Conservation (phyloP, 2,888 invertebrate species). For the Scrobipalpa atriplicella region DNA sequence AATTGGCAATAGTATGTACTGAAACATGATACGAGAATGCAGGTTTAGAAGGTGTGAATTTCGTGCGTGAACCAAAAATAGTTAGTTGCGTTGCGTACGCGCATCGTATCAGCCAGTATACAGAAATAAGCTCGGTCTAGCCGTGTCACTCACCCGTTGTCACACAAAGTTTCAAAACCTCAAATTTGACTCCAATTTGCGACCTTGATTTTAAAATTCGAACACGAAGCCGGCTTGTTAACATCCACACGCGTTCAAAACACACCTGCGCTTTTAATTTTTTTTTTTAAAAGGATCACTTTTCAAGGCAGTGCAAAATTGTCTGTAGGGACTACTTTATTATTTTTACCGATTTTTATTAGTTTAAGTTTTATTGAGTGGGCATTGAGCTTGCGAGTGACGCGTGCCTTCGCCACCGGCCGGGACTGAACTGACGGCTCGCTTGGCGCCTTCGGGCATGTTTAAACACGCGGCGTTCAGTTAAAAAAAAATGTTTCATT, state of each 20-base stretch:
- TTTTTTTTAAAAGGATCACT: conserved; percentile 41
- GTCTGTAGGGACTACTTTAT: conserved; percentile 39
- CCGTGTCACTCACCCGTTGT: conserved; percentile 72
- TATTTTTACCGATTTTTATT: conserved; percentile 38
- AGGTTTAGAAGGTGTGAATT: conserved; percentile 65
- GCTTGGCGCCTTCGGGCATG: conserved; percentile 59
- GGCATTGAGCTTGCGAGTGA: conserved; percentile 46
- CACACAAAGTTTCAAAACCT: conserved; percentile 51
- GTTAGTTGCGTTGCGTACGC: conserved; percentile 61
- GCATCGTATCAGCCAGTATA: conserved; percentile 64
- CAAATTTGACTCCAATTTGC: conserved; percentile 61
- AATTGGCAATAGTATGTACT: conserved; percentile 28
- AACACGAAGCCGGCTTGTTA: conserved; percentile 60
- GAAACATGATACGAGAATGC: conserved; percentile 76
- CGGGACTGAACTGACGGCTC: conserved; percentile 48
- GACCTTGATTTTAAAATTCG: conserved; percentile 68
- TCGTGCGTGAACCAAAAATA: conserved; percentile 73
- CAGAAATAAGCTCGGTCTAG: conserved; percentile 71
- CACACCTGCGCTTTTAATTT: conserved; percentile 56
- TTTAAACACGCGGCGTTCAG: conserved; percentile 54
- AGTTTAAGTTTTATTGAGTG: conserved; percentile 42
- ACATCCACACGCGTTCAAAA: conserved; percentile 56
- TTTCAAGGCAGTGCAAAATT: conserved; percentile 35
- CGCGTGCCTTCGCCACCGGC: conserved; percentile 66
- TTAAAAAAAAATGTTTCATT: conserved; percentile 59